Percentiles rank a stretch among this genome's conserved stretches.
Conservation (phyloP, 64 coral and sea anemone species). For the Montipora foliosa region DNA sequence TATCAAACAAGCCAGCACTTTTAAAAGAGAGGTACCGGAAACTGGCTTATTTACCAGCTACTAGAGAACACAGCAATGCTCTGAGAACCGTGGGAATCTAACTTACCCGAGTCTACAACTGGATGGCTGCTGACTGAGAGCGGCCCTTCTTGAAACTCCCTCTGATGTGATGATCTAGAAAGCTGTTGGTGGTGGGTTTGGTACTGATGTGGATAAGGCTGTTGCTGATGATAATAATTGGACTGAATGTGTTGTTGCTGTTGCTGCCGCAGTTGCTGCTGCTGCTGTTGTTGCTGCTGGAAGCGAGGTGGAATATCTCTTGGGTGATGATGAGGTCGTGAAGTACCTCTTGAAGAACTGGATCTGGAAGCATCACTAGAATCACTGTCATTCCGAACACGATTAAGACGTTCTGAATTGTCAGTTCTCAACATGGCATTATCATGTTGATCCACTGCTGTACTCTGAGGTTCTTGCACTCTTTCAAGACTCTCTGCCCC, state of each 20-base stretch:
- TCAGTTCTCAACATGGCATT: constrained; percentile 43
- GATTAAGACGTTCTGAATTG: neutral
- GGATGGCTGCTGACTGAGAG: constrained; percentile 45
- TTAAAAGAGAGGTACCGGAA: too few relatives aligned
- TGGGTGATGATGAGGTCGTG: constrained; percentile 56
- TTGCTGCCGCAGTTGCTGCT: constrained; percentile 63
- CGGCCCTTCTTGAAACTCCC: constrained; percentile 69
- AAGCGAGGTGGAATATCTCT: constrained; percentile 90
- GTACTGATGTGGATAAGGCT: constrained; percentile 13
- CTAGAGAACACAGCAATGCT: neutral
- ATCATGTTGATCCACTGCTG: constrained; percentile 44
- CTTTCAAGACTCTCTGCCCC: neutral
- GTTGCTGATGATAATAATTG: constrained; percentile 42
- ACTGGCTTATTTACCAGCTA: too few relatives aligned
- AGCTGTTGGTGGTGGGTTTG: constrained; percentile 63
- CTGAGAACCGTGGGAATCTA: too few relatives aligned
- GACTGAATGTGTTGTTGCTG: constrained; percentile 61
- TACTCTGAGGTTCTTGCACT: constrained; percentile 28
- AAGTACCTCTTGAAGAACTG: constrained; percentile 76
- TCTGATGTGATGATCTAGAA: constrained; percentile 37
- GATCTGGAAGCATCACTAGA: constrained; percentile 88
- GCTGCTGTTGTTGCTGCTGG: constrained; percentile 78
- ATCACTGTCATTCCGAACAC: constrained; percentile 86
- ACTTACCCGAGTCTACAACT: constrained; percentile 68
- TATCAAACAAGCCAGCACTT: too few relatives aligned